phyloP scores from a whole-genome alignment of 2,797 vertebrate genomes.

The Xerus rutilus region DNA sequence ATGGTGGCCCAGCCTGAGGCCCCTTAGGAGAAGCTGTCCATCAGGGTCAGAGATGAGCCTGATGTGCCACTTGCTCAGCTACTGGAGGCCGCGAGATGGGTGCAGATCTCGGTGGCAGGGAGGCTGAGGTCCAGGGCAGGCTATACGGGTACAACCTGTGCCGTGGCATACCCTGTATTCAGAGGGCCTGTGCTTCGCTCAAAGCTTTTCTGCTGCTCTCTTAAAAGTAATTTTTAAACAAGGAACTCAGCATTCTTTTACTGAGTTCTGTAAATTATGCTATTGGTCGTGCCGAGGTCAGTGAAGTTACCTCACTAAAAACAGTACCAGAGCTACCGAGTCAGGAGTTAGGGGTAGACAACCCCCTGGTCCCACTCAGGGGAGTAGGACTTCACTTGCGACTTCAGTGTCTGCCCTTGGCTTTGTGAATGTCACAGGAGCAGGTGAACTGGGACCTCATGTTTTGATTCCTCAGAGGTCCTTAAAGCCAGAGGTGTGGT shows the following conservation, averaged over 20 bases:
- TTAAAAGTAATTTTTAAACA: background rate
- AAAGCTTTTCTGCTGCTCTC: background rate
- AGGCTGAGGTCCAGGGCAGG: background rate
- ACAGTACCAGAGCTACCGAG: background rate
- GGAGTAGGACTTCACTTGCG: background rate
- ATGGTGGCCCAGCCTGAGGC: background rate
- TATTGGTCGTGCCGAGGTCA: background rate
- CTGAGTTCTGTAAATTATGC: background rate
- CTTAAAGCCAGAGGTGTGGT: background rate
- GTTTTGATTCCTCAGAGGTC: background rate
- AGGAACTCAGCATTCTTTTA: background rate
- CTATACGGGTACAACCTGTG: fast-evolving
- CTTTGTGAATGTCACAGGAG: background rate
- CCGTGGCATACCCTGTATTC: background rate
- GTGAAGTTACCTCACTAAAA: background rate
- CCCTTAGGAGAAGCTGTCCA: background rate
- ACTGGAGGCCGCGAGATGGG: background rate
- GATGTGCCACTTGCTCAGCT: no score
- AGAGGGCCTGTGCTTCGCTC: no score
- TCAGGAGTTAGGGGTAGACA: background rate
- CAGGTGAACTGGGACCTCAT: background rate
- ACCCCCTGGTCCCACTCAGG: background rate
- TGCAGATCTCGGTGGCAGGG: background rate
- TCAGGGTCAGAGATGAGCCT: background rate
- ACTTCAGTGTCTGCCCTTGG: background rate